Conservation (phyloP, 2,888 invertebrate species). For the Megalurothrips usitatus region DNA sequence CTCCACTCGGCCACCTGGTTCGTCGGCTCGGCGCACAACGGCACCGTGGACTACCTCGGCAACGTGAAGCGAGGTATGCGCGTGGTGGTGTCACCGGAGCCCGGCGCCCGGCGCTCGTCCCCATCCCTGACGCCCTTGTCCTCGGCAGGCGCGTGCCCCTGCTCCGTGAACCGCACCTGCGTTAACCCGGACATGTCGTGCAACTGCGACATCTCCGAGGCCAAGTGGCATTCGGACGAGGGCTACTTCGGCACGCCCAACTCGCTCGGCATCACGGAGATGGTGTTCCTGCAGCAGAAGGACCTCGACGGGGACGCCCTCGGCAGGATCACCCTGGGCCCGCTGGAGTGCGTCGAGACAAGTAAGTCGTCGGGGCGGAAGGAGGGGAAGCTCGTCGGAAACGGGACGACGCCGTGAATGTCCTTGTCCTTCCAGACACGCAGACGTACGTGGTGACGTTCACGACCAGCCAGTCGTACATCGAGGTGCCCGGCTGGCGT, state of each 20-base stretch:
- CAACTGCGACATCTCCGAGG: slow-evolving; percentile 84
- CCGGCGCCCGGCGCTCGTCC: too few species aligned
- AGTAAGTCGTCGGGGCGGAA: slow-evolving; percentile 55
- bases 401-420: too few species aligned
- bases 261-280: slow-evolving; percentile 83
- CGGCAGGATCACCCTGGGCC: slow-evolving; percentile 82
- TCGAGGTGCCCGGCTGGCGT: slow-evolving; percentile 90
- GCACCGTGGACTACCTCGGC: slow-evolving; percentile 75
- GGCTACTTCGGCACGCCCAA: slow-evolving; percentile 74
- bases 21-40: slow-evolving; percentile 67
- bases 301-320: slow-evolving; percentile 76
- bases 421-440: slow-evolving; percentile 60
- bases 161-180: slow-evolving; percentile 71
- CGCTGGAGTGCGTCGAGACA: slow-evolving; percentile 89
- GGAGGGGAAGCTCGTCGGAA: not conserved
- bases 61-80: slow-evolving; percentile 59
- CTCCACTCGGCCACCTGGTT: slow-evolving; percentile 87
- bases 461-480: slow-evolving; percentile 85
- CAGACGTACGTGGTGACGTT: slow-evolving; percentile 91
- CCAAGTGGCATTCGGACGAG: slow-evolving; percentile 85
- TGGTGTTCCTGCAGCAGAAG: slow-evolving; percentile 84
- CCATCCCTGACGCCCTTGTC: too few species aligned
- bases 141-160: slow-evolving; percentile 49
- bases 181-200: slow-evolving; percentile 76
- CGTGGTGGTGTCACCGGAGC: too few species aligned